Evolutionary conservation across 2,113 vertebrate genomes (phyloP), one percentile per base, ranked within the genome.

Genomic region (Equus przewalskii): DNA sequence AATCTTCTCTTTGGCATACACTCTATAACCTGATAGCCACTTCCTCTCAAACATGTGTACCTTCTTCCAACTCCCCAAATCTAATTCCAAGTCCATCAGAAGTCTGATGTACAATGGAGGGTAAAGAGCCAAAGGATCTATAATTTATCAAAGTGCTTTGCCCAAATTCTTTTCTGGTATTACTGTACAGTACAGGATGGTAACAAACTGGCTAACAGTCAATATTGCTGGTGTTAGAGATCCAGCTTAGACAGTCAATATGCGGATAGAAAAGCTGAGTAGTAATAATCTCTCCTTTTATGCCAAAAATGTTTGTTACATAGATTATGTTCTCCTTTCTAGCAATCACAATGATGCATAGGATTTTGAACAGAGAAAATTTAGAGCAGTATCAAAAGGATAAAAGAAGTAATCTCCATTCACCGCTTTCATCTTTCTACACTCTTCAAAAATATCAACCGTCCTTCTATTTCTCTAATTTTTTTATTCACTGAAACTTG

Each of bases 1-100:
- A 78, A 91, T 91, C 81, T 94, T 78, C 49, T 87, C 56, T 85
- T 83, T 51, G 73, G 73, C 94, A 92, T 89, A 82, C 51, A 84
- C 41, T 94, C 28, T 91, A 51, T 54, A 67, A 65, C 2, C 33
- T 87, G 54, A 87, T 21, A 44, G n/a, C 24, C 54, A 56, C 41
- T 88, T 88, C 89, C 41, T 78, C 81, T 72, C 33, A 78, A 83
- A 24, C 8, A 75, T 33, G 22, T 80, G 62, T 86, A 89, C 24
- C 18, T n/a, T 85, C 33, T 92, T 75, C 78, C 18, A 94, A 21
- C 18, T 85, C 58, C 65, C 14, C 58, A 92, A 81, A 62, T 73
- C 15, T 70, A 73, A 76, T 7, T 44, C 16, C 7, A 12, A 94
- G n/a, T 89, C 46, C 89, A 7, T 26, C n/a, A 26, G 26, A 95